These are phyloP conservation scores for Pseudopipra pipra DNA, from an alignment of 2,113 vertebrate species.

Conservation along the genomic window DNA sequence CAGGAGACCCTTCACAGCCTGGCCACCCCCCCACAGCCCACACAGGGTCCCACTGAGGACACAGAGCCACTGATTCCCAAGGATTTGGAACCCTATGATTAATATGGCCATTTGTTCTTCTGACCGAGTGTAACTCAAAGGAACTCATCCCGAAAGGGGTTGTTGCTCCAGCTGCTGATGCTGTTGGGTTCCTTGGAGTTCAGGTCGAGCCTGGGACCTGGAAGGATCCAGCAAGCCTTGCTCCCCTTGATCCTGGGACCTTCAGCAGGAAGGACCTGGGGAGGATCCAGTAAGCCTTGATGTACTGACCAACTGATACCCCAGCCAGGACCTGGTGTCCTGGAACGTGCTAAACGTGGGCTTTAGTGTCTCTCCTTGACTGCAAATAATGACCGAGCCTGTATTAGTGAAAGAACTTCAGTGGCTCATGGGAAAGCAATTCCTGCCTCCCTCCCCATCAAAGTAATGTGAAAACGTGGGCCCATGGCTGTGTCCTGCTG, in stretches of 20 bases:
- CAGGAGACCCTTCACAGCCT: slow-evolving; percentile 76
- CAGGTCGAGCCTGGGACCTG: not conserved
- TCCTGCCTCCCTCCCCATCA: not conserved
- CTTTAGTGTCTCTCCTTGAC: not conserved
- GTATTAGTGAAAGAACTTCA: not conserved
- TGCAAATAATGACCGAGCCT: not conserved
- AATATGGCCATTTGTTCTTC: not conserved
- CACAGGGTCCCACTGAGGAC: not conserved
- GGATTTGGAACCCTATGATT: slow-evolving; percentile 50
- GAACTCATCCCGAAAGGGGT: not conserved
- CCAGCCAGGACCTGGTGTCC: not conserved
- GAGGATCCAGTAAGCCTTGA: not conserved
- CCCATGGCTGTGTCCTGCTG: not conserved
- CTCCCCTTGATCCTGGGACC: not conserved
- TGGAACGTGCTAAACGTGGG: not conserved
- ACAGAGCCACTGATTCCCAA: slow-evolving; percentile 56
- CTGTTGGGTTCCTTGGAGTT: not conserved
- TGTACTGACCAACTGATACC: not conserved
- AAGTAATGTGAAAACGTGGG: not conserved
- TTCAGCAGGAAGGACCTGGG: not conserved
- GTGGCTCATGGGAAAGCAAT: not conserved
- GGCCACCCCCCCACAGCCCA: not conserved
- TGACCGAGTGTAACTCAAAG: not conserved
- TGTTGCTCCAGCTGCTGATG: not conserved
- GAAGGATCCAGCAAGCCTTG: not conserved